Conservation (phyloP, 2,888 invertebrate genomes). For the Hydrotaea cyrtoneurina region DNA sequence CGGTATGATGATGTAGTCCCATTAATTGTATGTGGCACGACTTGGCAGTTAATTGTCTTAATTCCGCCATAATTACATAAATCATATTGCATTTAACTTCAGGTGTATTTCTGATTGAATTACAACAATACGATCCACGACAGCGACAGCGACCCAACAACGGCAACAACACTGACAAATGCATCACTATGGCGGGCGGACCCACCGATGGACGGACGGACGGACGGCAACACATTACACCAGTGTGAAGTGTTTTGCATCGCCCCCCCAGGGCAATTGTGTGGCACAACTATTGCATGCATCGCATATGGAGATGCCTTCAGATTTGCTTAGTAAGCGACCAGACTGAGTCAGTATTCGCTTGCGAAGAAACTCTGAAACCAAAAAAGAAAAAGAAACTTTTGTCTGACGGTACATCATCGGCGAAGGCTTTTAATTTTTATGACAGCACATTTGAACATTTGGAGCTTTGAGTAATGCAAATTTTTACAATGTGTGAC, state of each 20-base stretch:
- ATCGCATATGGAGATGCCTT: background rate
- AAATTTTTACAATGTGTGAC: background rate
- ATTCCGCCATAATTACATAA: conserved; percentile 69
- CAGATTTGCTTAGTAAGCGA: too few species aligned
- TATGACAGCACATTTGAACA: background rate
- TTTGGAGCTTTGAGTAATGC: background rate
- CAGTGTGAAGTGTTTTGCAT: too few species aligned
- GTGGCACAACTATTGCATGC: background rate
- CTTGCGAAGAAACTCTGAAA: background rate
- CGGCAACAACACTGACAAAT: conserved; percentile 12
- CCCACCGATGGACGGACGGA: background rate
- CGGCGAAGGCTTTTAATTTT: background rate
- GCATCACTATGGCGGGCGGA: background rate
- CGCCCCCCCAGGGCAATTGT: too few species aligned
- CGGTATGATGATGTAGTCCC: conserved; percentile 29
- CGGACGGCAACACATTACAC: too few species aligned
- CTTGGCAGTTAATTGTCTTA: conserved; percentile 68
- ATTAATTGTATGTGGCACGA: conserved; percentile 68
- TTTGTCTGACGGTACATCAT: background rate
- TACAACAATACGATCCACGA: conserved; percentile 17
- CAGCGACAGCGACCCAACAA: background rate
- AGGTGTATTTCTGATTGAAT: conserved; percentile 62
- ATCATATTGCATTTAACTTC: conserved; percentile 67
- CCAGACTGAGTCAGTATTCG: too few species aligned
- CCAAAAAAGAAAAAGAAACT: too few species aligned